Conservation (phyloP, 2,113 vertebrate species). For the Peromyscus leucopus region DNA sequence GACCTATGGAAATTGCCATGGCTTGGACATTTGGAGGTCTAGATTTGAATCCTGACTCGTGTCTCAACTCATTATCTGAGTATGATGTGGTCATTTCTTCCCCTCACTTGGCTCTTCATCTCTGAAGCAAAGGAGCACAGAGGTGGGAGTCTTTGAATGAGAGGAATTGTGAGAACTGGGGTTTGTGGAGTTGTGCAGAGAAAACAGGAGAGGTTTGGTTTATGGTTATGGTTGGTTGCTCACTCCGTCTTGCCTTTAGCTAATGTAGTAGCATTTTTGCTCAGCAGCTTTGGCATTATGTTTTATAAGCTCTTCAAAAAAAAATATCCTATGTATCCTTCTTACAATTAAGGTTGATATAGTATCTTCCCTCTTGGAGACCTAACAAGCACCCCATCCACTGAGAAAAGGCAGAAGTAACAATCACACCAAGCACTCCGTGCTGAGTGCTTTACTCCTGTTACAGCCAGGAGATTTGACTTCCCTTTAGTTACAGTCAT, state of each 20-base stretch:
- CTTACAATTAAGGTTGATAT: slow-evolving; percentile 74
- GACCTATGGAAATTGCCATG: neutral
- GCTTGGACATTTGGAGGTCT: neutral
- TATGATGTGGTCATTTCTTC: neutral
- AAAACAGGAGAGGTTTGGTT: neutral
- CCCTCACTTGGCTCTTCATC: neutral
- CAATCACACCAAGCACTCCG: slow-evolving; percentile 34
- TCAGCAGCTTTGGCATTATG: slow-evolving; percentile 51
- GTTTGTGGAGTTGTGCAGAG: neutral
- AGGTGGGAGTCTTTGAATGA: neutral
- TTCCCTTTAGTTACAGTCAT: slow-evolving; percentile 65
- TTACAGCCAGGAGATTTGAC: slow-evolving; percentile 56
- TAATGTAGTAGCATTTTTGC: neutral
- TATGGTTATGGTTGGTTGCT: neutral
- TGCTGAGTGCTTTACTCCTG: slow-evolving; percentile 67
- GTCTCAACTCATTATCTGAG: neutral
- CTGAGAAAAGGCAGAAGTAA: slow-evolving; percentile 21
- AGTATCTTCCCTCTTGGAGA: neutral
- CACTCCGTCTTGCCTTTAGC: neutral
- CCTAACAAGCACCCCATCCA: neutral
- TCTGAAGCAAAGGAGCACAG: neutral
- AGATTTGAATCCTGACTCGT: neutral
- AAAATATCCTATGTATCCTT: neutral
- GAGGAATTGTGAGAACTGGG: neutral
- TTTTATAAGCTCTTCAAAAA: slow-evolving; percentile 7